These are phyloP conservation scores for Drosophila murphyi DNA, from an alignment of 1,140 invertebrate species.

Conservation along the genomic window DNA sequence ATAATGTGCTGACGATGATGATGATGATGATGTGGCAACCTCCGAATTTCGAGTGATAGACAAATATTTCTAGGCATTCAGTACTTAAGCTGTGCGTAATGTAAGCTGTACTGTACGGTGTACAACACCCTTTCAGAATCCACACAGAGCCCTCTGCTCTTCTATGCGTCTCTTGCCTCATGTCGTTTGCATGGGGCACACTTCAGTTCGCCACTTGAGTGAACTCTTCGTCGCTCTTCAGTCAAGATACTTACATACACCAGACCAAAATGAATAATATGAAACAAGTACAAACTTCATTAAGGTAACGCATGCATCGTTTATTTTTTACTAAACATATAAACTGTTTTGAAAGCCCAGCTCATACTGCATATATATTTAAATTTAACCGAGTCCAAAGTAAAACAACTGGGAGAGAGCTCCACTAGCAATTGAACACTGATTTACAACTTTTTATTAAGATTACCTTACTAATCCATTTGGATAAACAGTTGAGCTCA, in stretches of 20 bases:
- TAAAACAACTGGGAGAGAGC: neutral
- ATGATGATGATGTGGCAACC: conserved; percentile 36
- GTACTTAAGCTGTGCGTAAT: conserved; percentile 37
- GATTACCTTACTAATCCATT: no score
- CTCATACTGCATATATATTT: conserved; percentile 2
- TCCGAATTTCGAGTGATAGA: conserved; percentile 42
- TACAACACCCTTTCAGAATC: conserved; percentile 24
- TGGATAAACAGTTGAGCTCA: no score
- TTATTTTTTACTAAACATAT: neutral
- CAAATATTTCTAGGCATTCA: conserved; percentile 41
- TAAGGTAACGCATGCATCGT: conserved; percentile 23
- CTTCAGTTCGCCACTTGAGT: conserved; percentile 33
- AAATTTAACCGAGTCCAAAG: neutral
- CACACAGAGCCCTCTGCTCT: neutral
- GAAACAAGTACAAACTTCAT: conserved; percentile 25
- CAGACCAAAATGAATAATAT: conserved; percentile 13
- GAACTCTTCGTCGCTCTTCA: conserved; percentile 20
- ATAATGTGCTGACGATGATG: conserved; percentile 4
- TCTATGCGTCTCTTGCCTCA: neutral
- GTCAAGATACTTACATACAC: conserved; percentile 10
- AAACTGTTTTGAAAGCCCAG: conserved; percentile 5
- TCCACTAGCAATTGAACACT: no score
- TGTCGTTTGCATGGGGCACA: conserved; percentile 35
- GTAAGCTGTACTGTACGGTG: conserved; percentile 19
- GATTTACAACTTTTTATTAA: no score